Percentiles rank a stretch among this genome's conserved stretches.
Evolutionary conservation across 2,113 vertebrate species (phyloP).

Genomic region (Tychaedon coryphoeus): DNA sequence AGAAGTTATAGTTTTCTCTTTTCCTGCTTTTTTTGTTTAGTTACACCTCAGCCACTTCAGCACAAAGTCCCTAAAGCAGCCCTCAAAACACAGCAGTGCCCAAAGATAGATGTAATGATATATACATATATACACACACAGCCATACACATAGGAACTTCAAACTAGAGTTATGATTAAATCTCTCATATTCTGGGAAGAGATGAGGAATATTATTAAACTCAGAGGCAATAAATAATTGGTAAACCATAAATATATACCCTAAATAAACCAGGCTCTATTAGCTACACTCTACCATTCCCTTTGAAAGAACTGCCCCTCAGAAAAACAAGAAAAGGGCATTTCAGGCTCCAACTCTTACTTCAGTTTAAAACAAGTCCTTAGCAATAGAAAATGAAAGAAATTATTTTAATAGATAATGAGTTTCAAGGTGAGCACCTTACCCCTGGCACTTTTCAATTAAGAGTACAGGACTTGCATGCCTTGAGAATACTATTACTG

Average conservation of each 20-base stretch:
- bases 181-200: not conserved
- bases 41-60: not conserved
- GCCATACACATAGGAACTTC: not conserved
- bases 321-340: not conserved
- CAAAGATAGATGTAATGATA: not conserved
- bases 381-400: constrained; percentile 2
- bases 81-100: not conserved
- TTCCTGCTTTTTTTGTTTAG: not conserved
- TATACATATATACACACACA: not conserved
- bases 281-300: not conserved
- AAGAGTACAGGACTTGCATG: not conserved
- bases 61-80: not conserved
- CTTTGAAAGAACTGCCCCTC: not conserved
- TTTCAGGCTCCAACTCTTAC: not conserved
- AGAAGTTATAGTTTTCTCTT: not conserved
- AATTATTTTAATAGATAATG: constrained; percentile 31
- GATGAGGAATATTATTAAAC: not conserved
- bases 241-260: not conserved
- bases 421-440: constrained; percentile 59
- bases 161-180: not conserved
- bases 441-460: constrained; percentile 63
- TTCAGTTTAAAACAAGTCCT: not conserved
- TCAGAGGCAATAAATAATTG: not conserved
- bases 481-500: constrained; percentile 20
- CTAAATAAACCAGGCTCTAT: not conserved